Percentiles rank a stretch among this genome's conserved stretches.
phyloP scores from a whole-genome alignment of 2,888 invertebrate genomes.

The Ormyrus thymus region DNA sequence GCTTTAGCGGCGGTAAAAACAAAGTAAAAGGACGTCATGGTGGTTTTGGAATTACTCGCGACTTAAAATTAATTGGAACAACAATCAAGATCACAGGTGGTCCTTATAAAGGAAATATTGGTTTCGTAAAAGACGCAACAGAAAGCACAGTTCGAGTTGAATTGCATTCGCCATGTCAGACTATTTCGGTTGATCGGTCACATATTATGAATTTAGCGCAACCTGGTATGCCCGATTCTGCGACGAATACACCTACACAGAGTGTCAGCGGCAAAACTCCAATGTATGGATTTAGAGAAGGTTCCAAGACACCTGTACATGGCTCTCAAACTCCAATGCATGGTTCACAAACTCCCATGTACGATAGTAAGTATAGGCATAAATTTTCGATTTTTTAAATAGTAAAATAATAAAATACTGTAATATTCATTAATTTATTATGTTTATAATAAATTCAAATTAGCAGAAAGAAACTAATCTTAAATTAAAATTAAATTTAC shows the following conservation, averaged over 20 bases:
- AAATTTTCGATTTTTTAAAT: not conserved
- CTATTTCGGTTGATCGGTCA: conserved; percentile 77
- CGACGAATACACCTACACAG: conserved; percentile 74
- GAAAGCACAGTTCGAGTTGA: conserved; percentile 79
- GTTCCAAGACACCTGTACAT: conserved; percentile 91
- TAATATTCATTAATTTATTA: not conserved
- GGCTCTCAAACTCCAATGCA: conserved; percentile 57
- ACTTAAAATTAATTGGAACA: conserved; percentile 78
- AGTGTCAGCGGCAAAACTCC: conserved; percentile 71
- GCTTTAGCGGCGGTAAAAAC: conserved; percentile 43
- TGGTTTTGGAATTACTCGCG: conserved; percentile 62
- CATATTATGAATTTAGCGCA: conserved; percentile 60
- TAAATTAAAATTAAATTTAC: too few relatives aligned
- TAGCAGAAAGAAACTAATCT: too few relatives aligned
- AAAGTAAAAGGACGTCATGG: not conserved
- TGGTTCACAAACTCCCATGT: conserved; percentile 88
- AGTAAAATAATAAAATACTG: not conserved
- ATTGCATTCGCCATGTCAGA: conserved; percentile 79
- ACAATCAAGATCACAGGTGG: conserved; percentile 80
- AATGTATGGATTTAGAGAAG: conserved; percentile 80
- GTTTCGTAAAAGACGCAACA: conserved; percentile 81
- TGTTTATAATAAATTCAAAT: too few relatives aligned
- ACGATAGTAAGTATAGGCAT: conserved; percentile 76
- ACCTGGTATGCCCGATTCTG: not conserved
- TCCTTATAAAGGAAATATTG: conserved; percentile 79